Percentiles rank a stretch among this genome's conserved stretches.
phyloP scores from a whole-genome alignment of 2,113 vertebrate genomes.

The Triplophysa rosa region DNA sequence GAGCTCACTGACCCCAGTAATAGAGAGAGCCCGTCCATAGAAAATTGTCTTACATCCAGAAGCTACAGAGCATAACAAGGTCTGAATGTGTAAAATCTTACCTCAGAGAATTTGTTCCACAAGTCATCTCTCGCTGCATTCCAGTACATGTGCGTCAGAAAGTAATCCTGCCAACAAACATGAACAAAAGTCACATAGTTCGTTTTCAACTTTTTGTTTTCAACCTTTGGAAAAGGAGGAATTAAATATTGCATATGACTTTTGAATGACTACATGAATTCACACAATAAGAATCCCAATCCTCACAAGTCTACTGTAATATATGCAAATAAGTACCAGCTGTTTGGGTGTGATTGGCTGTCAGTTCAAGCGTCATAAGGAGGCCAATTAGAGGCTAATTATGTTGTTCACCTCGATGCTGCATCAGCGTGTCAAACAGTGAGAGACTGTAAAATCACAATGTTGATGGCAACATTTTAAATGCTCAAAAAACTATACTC shows the following conservation, averaged over 20 bases:
- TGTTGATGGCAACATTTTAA: too few relatives aligned
- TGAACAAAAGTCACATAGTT: neutral
- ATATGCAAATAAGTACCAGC: constrained; percentile 19
- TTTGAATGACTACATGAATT: neutral
- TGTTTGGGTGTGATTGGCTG: constrained; percentile 28
- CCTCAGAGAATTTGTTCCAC: constrained; percentile 75
- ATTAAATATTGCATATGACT: neutral
- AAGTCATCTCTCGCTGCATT: constrained; percentile 85
- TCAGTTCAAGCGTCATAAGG: constrained; percentile 4
- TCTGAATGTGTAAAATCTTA: constrained; percentile 61
- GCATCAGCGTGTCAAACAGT: neutral
- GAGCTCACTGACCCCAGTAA: neutral
- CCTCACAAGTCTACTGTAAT: neutral
- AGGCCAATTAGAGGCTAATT: constrained; percentile 25
- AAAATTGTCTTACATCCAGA: neutral
- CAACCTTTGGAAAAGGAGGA: neutral
- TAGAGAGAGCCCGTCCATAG: neutral
- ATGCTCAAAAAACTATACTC: too few relatives aligned
- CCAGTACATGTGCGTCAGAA: constrained; percentile 68
- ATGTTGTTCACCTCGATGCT: neutral
- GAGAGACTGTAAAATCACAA: neutral
- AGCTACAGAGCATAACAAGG: neutral
- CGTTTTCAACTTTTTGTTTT: too few relatives aligned
- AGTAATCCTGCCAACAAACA: constrained; percentile 69
- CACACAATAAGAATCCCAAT: neutral